Conservation (phyloP, 1,140 invertebrate genomes). For the Delia radicum region DNA sequence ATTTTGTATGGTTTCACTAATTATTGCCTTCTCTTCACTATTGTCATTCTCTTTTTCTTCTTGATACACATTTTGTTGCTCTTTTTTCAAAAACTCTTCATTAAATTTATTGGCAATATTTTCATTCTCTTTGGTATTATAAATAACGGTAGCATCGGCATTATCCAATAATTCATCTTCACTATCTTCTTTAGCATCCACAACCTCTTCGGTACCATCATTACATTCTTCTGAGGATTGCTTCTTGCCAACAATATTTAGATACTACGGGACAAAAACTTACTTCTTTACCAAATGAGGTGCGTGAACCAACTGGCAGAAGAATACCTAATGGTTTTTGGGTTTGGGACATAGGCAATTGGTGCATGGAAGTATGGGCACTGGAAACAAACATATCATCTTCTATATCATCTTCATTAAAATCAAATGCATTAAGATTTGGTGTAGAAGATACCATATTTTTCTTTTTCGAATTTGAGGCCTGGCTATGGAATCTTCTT, state of each 20-base stretch:
- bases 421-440: conserved; percentile 61
- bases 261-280: conserved; percentile 72
- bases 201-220: conserved; percentile 24
- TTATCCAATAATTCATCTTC: conserved; percentile 45
- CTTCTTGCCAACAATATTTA: conserved; percentile 71
- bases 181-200: conserved; percentile 28
- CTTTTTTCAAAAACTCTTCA: conserved; percentile 31
- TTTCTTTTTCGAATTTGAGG: conserved; percentile 54
- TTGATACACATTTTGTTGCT: not conserved
- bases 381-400: conserved; percentile 51
- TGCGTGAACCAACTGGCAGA: conserved; percentile 57
- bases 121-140: conserved; percentile 52
- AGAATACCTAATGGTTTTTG: conserved; percentile 59
- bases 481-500: conserved; percentile 48
- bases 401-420: conserved; percentile 41
- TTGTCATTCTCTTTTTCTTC: not conserved
- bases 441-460: conserved; percentile 65
- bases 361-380: conserved; percentile 59
- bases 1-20: not conserved
- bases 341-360: conserved; percentile 51
- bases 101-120: conserved; percentile 37
- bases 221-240: conserved; percentile 50
- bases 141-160: conserved; percentile 42
- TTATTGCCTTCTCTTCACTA: not conserved
- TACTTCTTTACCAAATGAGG: conserved; percentile 60